Percentiles rank a stretch among this genome's conserved stretches.
phyloP scores from a whole-genome alignment of 1,140 invertebrate genomes.

The Temnothorax nylanderi region DNA sequence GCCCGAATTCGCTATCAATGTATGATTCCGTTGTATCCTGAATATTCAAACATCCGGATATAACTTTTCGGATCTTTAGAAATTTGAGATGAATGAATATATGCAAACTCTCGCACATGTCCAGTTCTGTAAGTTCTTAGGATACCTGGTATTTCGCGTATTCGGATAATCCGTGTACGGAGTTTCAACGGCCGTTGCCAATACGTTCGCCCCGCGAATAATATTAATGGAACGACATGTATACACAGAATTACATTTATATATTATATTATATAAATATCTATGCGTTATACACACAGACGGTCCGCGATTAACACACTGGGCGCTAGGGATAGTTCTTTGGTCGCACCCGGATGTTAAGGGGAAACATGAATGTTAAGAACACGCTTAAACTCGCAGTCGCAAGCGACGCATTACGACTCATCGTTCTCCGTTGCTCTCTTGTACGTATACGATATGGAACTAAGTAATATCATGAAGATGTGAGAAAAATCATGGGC shows the following conservation, averaged over 20 bases:
- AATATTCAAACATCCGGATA: not conserved
- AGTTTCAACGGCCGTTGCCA: not conserved
- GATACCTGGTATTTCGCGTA: not conserved
- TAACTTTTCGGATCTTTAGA: not conserved
- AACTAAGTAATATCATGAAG: conserved; percentile 4
- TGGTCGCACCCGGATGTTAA: conserved; percentile 31
- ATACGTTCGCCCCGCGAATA: not conserved
- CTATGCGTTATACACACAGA: conserved; percentile 64
- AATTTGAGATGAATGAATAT: not conserved
- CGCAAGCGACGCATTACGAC: not conserved
- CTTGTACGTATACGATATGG: not conserved
- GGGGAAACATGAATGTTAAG: conserved; percentile 11
- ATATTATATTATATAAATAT: conserved; percentile 67
- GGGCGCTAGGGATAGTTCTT: conserved; percentile 43
- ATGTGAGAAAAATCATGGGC: not conserved
- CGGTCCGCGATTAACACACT: conserved; percentile 46
- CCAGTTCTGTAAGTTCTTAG: not conserved
- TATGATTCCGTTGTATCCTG: not conserved
- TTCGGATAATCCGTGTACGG: not conserved
- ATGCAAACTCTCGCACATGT: not conserved
- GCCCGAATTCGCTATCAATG: not conserved
- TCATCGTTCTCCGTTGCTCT: not conserved
- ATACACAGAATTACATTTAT: conserved; percentile 68
- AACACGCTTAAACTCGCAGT: conserved; percentile 7
- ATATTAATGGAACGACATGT: conserved; percentile 59